A percentile compares a stretch with the other conserved stretches of the same genome.
These are phyloP conservation scores for Ictalurus punctatus DNA, from an alignment of 2,113 vertebrate genomes.

Conservation along the genomic window DNA sequence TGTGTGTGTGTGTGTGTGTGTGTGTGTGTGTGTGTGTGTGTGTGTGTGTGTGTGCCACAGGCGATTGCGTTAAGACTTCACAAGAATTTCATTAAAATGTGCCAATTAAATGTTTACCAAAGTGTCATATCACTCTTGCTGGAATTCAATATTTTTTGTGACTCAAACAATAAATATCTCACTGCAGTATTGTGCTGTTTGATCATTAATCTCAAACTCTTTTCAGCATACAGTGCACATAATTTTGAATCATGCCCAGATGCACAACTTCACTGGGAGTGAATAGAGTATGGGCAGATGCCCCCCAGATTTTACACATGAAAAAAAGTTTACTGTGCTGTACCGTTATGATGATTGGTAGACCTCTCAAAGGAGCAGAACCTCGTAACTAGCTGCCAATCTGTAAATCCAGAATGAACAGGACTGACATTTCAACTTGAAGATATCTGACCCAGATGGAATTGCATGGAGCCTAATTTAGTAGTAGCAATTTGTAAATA, in stretches of 20 bases:
- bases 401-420: too few relatives aligned
- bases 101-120: neutral
- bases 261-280: neutral
- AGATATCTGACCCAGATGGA: neutral
- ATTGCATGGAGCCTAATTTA: neutral
- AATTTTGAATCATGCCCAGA: neutral
- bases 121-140: neutral
- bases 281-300: neutral
- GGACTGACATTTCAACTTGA: neutral
- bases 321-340: neutral
- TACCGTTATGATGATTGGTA: too few relatives aligned
- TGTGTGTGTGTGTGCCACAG: neutral
- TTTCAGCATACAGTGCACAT: neutral
- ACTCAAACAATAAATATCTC: neutral
- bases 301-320: neutral
- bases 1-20: neutral
- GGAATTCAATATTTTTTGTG: neutral
- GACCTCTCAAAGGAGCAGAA: too few relatives aligned
- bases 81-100: neutral
- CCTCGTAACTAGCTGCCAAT: too few relatives aligned
- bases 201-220: neutral
- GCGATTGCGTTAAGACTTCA: neutral
- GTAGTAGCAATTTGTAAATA: neutral
- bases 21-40: neutral
- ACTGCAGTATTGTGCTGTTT: neutral